A percentile compares a stretch with the other conserved stretches of the same genome.
Conservation (phyloP, 2,797 vertebrate species). For the Chanos chanos region DNA sequence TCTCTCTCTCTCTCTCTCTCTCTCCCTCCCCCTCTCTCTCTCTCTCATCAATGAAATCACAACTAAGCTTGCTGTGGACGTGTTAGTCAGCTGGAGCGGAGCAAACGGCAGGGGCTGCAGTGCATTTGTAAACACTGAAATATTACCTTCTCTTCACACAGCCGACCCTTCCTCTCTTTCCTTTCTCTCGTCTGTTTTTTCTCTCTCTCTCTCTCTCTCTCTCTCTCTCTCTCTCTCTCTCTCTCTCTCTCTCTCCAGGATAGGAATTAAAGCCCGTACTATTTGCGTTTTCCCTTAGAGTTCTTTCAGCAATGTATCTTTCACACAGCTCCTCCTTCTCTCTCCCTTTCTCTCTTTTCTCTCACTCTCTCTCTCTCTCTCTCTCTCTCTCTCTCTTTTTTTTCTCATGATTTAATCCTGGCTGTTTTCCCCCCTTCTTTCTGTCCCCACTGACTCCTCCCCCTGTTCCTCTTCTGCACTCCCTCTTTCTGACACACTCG, state of each 20-base stretch:
- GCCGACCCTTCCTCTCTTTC: neutral
- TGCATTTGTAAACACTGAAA: constrained; percentile 36
- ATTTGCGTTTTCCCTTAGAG: neutral
- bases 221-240: neutral
- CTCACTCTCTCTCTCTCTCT: constrained; percentile 38
- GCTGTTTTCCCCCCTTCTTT: constrained; percentile 37
- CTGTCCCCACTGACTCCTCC: constrained; percentile 46
- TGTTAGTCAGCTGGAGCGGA: neutral
- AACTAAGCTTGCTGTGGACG: constrained; percentile 30
- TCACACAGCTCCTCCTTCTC: neutral
- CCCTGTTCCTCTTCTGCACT: constrained; percentile 32
- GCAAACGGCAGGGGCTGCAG: constrained; percentile 13
- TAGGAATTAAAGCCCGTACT: neutral
- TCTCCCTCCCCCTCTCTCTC: constrained; percentile 14
- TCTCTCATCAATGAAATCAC: constrained; percentile 72
- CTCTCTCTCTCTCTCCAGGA: neutral
- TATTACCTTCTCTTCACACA: constrained; percentile 6
- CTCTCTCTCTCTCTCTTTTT: constrained; percentile 35
- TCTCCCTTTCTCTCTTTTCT: neutral
- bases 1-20: constrained; percentile 30
- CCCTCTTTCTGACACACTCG: constrained; percentile 24
- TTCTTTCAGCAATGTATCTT: neutral
- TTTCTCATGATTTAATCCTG: constrained; percentile 41
- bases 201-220: no score
- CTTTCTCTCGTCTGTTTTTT: neutral